Evolutionary conservation across 2,113 vertebrate species (phyloP).

Genomic region (Leptosomus discolor): DNA sequence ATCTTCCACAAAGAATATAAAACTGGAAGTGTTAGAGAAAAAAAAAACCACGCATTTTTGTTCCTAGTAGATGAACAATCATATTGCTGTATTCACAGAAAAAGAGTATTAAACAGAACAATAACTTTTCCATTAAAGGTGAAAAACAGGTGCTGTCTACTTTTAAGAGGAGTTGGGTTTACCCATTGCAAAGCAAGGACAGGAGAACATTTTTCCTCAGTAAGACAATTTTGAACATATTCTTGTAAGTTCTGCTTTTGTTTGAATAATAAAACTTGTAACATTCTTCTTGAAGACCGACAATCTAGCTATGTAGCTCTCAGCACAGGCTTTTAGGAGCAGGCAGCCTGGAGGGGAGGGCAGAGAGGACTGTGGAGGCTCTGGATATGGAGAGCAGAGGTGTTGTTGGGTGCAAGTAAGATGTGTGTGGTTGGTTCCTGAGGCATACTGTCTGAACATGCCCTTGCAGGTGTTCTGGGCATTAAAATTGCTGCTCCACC

Average conservation of each 20-base stretch:
- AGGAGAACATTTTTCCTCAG: neutral
- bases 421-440: neutral
- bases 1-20: slow-evolving; percentile 8
- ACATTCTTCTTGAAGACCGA: neutral
- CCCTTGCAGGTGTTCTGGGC: neutral
- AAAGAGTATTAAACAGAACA: neutral
- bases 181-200: neutral
- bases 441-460: neutral
- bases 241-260: neutral
- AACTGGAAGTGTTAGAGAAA: neutral
- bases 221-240: neutral
- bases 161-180: neutral
- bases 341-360: rapidly evolving
- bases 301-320: neutral
- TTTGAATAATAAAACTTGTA: neutral
- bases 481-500: neutral
- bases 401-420: neutral
- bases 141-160: neutral
- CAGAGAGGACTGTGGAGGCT: neutral
- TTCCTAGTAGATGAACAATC: neutral
- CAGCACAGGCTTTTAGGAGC: neutral
- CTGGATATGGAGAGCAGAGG: neutral
- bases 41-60: neutral
- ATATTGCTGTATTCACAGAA: neutral
- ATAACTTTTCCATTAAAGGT: neutral